phyloP scores from a whole-genome alignment of 2,113 vertebrate species.

The Periophthalmodon schlosseri region DNA sequence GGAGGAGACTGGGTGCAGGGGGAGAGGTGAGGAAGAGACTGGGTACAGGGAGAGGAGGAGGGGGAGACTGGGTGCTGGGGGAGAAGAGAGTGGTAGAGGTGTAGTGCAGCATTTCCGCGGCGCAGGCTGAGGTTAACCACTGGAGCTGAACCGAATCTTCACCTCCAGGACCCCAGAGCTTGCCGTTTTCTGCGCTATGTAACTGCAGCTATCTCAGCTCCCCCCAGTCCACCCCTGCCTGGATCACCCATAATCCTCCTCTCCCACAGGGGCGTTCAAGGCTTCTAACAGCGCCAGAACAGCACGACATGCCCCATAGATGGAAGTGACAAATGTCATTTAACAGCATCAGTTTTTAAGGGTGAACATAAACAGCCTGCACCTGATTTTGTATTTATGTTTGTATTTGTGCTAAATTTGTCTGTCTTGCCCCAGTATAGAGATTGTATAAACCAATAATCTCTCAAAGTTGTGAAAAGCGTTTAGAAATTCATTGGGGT shows the following conservation, averaged over 20 bases:
- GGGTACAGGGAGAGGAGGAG: neutral
- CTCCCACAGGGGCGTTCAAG: conserved; percentile 19
- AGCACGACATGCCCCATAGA: neutral
- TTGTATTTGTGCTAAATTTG: too few relatives aligned
- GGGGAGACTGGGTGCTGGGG: neutral
- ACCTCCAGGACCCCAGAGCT: conserved; percentile 52
- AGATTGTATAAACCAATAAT: too few relatives aligned
- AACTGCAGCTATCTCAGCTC: conserved; percentile 24
- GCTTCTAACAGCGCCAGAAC: neutral
- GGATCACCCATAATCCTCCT: conserved; percentile 50
- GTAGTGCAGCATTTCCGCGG: conserved; percentile 57
- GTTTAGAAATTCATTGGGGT: too few relatives aligned
- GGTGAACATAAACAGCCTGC: too few relatives aligned
- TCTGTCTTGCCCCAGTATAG: too few relatives aligned
- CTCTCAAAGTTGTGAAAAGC: too few relatives aligned
- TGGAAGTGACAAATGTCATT: too few relatives aligned
- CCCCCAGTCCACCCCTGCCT: conserved; percentile 38
- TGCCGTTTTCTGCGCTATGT: conserved; percentile 26
- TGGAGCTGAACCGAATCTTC: conserved; percentile 68
- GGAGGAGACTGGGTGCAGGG: too few relatives aligned
- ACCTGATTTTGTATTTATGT: too few relatives aligned
- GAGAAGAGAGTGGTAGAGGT: conserved; percentile 11
- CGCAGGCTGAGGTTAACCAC: conserved; percentile 55
- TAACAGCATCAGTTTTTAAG: too few relatives aligned
- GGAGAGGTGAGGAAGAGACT: too few relatives aligned